phyloP scores from a whole-genome alignment of 2,797 vertebrate genomes.

The Phyllotis vaccarum region DNA sequence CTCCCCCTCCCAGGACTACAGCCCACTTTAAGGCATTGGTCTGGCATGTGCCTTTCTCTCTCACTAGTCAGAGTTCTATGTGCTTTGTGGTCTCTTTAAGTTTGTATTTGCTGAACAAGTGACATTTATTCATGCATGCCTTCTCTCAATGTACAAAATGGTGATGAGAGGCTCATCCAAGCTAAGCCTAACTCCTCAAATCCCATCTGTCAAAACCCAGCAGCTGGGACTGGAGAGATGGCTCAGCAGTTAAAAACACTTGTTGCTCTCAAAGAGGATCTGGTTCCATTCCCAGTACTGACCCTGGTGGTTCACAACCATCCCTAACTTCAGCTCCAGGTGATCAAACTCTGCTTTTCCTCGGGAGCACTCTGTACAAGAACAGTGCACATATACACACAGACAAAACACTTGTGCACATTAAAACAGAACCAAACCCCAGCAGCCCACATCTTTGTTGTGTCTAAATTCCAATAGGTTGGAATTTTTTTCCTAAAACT shows the following conservation, averaged over 20 bases:
- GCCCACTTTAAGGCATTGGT: too few relatives aligned
- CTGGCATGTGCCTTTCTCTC: not conserved
- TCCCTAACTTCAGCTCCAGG: not conserved
- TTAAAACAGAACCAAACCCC: not conserved
- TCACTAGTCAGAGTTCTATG: not conserved
- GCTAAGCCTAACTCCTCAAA: not conserved
- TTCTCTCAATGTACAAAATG: not conserved
- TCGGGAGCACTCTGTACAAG: not conserved
- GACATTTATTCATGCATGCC: not conserved
- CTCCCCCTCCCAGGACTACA: fast-evolving
- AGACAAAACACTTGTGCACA: too few relatives aligned
- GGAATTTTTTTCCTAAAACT: not conserved
- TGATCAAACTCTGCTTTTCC: not conserved
- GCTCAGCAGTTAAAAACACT: not conserved
- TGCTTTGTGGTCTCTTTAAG: not conserved
- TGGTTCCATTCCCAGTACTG: too few relatives aligned
- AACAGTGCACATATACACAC: not conserved
- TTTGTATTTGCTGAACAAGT: not conserved
- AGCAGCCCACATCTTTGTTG: not conserved
- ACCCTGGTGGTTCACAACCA: not conserved
- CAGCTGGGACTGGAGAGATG: not conserved
- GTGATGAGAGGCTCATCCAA: not conserved
- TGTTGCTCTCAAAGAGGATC: not conserved
- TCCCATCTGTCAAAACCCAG: not conserved
- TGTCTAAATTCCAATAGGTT: not conserved